Conservation (phyloP, 2,888 invertebrate species). For the Rotaria macrura region DNA sequence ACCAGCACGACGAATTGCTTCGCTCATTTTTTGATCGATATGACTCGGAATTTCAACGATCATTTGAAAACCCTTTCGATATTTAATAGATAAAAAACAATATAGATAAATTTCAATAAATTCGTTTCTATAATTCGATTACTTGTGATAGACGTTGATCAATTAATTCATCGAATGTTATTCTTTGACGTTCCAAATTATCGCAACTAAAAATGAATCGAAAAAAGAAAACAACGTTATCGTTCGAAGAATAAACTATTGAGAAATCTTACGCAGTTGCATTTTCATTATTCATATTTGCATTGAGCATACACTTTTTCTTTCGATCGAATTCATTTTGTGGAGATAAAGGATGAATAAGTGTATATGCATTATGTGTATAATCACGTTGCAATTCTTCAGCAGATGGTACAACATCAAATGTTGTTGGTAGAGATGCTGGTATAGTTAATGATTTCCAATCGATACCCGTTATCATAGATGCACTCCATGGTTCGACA, state of each 20-base stretch:
- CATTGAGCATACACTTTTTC: neutral
- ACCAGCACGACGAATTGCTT: neutral
- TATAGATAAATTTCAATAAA: too few species aligned
- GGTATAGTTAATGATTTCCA: slow-evolving; percentile 96
- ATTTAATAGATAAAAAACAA: neutral
- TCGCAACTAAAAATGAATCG: neutral
- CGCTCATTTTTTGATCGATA: neutral
- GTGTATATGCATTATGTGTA: slow-evolving; percentile 50
- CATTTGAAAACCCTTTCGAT: neutral
- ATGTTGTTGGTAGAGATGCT: slow-evolving; percentile 91
- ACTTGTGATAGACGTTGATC: slow-evolving; percentile 13
- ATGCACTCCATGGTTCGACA: slow-evolving; percentile 14
- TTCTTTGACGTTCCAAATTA: neutral
- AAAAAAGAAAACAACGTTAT: neutral
- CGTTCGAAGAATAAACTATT: neutral
- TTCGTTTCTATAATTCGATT: neutral
- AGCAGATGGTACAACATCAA: slow-evolving; percentile 77
- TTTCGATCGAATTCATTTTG: neutral
- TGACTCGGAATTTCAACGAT: neutral
- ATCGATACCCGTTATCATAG: slow-evolving; percentile 57
- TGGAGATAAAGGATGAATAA: slow-evolving; percentile 55
- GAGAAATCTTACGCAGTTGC: neutral
- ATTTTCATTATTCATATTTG: neutral
- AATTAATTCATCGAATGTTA: slow-evolving; percentile 8
- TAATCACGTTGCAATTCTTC: neutral